Base-by-base conservation (phyloP, 2,797 vertebrate species). In the Micropoecilia bifurca region DNA sequence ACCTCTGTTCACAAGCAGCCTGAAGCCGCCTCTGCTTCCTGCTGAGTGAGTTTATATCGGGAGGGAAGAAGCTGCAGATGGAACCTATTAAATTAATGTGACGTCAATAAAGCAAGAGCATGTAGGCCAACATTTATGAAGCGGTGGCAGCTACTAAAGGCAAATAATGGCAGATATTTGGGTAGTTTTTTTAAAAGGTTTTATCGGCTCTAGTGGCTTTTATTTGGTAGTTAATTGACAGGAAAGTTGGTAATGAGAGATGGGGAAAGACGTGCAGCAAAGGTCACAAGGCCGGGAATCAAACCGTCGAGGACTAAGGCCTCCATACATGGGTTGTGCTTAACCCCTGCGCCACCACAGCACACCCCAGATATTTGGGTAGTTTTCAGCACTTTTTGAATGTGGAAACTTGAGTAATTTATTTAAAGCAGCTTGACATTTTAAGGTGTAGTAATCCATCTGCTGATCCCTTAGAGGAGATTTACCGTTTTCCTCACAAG, bases 1-100 rank as follows among this genome's bases (percentile, higher is more conserved):
- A 88, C 66, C 3, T 63, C 55, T 18, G 3, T 73, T 47, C 76
- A 41, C 76, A 57, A 72, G 85, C 89, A 84, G 88, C 83, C 87
- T 8, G 55, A 41, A 85, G 88, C 82, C 45, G 43, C 71, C 71
- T 25, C 75, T 43, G 28, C 59, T 85, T 78, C 83, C 77, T n/a
- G 79, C 83, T 72, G 75, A n/a, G 45, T 43, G 48, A 41, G 28
- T 88, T 75, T 71, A 57, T 47, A 72, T 79, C 36, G n/a, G 59
- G 30, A 57, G 48, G 6, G 28, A 47, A n/a, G 47, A 47, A 18
- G 47, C 80, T 73, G 39, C 57, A 36, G 13, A 30, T 55, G 22
- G 12, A 25, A 57, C 47, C 8, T 4, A 20, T 57, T 39, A 28
- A 28, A 53, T 72, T 28, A 74, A 50, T 48, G 48, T 22, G 39